Evolutionary conservation across 1,140 invertebrate species (phyloP), one percentile per base, ranked within the genome.

Genomic region (Aphaenogaster rudis): DNA sequence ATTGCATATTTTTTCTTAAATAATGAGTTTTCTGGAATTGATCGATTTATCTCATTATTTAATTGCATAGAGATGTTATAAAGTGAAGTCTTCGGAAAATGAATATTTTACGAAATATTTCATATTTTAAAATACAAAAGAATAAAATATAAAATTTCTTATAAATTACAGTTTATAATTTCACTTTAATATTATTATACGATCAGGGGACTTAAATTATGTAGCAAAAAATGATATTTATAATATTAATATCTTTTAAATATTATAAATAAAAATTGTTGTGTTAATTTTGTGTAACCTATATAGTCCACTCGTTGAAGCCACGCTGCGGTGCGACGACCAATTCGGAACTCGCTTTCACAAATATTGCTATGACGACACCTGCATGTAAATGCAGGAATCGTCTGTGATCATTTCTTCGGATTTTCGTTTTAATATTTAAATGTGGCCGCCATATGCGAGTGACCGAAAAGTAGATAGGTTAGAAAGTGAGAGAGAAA

Each of bases 331-430:
- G 36, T 52, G 61, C 15, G 82, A 82, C 54, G 52, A 48, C 28
- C 67, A 74, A 50, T 81, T 69, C 9, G 64, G 39, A 33, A 61
- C 66, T 79, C 69, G 48, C 50, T 88, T 82, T 42, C 69, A 77
- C 57, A 17, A 69, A 39, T 52, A 86, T 79, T 91, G 79, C 84
- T 88, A 87, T 91, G 91, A 94, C 92, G 89, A 93, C 93, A 94
- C 86, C 91, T 93, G 92, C 92, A 93, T 93, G 86, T 91, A 91
- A 94, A 94, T 90, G 92, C 86, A 86, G 71, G 81, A 81, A 92
- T 94, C 92, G 93, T 93, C 92, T 77, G 64, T 28, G 28, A 28
- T 86, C 39, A 13, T n/a, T 69, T n/a, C 33, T 80, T 67, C 13
- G 33, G 15, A 74, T 74, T 69, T 72, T 72, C 79, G 80, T 92